A percentile compares a stretch with the other conserved stretches of the same genome.
These are phyloP conservation scores for Amblyjoppa fuscipennis DNA, from an alignment of 2,888 invertebrate species.

Conservation along the genomic window DNA sequence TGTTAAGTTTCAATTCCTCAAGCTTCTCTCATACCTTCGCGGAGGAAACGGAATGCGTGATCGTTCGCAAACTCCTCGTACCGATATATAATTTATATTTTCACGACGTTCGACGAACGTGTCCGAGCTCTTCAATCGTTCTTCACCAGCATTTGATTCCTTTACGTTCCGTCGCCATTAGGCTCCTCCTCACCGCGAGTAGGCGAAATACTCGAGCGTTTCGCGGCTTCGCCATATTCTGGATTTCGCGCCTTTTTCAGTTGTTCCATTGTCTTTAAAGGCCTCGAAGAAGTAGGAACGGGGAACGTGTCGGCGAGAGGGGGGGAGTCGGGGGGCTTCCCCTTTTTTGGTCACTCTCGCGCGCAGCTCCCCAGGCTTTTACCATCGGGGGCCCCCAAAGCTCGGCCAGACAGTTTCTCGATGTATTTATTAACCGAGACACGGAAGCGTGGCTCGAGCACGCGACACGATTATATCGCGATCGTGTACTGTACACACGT, in stretches of 20 bases:
- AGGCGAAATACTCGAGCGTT: constrained; percentile 55
- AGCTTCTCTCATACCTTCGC: constrained; percentile 25
- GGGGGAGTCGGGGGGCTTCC: constrained; percentile 1
- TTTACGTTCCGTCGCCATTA: constrained; percentile 38
- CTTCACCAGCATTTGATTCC: constrained; percentile 72
- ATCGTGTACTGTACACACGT: constrained; percentile 65
- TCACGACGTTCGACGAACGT: constrained; percentile 83
- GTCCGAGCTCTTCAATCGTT: constrained; percentile 80
- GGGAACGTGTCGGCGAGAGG: constrained; percentile 20
- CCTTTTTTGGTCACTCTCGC: constrained; percentile 66
- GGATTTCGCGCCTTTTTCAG: constrained; percentile 80
- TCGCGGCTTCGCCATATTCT: constrained; percentile 72
- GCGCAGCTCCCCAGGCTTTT: constrained; percentile 4
- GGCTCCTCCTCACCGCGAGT: constrained; percentile 59
- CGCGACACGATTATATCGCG: constrained; percentile 70
- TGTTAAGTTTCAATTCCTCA: constrained; percentile 32
- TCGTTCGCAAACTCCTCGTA: constrained; percentile 45
- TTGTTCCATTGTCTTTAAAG: constrained; percentile 67
- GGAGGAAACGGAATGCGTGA: constrained; percentile 61
- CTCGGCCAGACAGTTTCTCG: constrained; percentile 62
- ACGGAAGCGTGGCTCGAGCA: constrained; percentile 68
- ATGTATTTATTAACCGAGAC: constrained; percentile 70
- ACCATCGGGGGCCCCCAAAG: constrained; percentile 33
- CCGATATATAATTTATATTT: constrained; percentile 76
- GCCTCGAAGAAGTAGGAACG: constrained; percentile 24